phyloP scores from a whole-genome alignment of 2,888 invertebrate genomes.

The Lydus trimaculatus region DNA sequence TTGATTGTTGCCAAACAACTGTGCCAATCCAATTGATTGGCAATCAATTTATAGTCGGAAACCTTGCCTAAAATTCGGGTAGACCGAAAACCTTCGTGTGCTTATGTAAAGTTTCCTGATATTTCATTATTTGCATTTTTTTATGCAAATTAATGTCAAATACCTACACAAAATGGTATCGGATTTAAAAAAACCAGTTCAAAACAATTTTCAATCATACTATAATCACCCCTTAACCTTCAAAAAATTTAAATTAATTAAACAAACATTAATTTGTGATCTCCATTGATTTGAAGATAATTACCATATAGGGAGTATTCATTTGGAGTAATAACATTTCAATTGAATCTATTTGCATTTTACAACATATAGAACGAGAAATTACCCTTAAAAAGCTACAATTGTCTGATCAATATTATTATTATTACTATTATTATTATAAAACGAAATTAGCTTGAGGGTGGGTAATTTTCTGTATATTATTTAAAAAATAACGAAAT shows the following conservation, averaged over 20 bases:
- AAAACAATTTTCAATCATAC: neutral
- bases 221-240: neutral
- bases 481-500: neutral
- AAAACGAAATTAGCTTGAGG: too few relatives aligned
- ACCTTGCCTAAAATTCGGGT: slow-evolving; percentile 25
- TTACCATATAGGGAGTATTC: too few relatives aligned
- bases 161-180: neutral
- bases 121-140: slow-evolving; percentile 18
- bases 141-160: slow-evolving; percentile 25
- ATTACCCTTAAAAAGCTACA: too few relatives aligned
- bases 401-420: too few relatives aligned
- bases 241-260: neutral
- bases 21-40: slow-evolving; percentile 14
- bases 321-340: too few relatives aligned
- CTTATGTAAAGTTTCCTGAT: slow-evolving; percentile 23
- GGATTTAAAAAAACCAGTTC: neutral
- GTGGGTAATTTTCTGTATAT: too few relatives aligned
- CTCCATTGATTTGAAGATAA: neutral
- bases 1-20: slow-evolving; percentile 21
- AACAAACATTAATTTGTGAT: neutral
- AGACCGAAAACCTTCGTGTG: slow-evolving; percentile 11
- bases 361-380: too few relatives aligned
- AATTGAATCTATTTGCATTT: too few relatives aligned
- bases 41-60: slow-evolving; percentile 24
- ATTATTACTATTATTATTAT: too few relatives aligned